phyloP scores from a whole-genome alignment of 2,888 invertebrate genomes.

The Leucophenga maculata region DNA sequence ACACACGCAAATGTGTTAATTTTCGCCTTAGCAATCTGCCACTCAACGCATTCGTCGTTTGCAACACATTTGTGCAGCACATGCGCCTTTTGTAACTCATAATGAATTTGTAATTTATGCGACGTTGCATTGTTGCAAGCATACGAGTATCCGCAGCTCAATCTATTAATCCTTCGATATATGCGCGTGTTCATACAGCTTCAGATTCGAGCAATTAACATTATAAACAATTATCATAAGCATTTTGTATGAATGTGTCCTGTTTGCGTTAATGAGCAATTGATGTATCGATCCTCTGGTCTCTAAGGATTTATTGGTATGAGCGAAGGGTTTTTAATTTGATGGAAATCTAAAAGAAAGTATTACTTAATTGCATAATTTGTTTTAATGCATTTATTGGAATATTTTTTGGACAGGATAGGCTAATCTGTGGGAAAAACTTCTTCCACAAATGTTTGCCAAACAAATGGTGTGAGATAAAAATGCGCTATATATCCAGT shows the following conservation, averaged over 20 bases:
- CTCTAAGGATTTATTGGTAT: conserved; percentile 56
- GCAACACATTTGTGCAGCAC: conserved; percentile 46
- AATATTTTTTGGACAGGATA: no score
- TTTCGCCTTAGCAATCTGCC: conserved; percentile 46
- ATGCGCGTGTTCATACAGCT: conserved; percentile 52
- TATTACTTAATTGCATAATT: no score
- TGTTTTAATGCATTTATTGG: no score
- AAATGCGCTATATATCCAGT: no score
- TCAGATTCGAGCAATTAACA: conserved; percentile 63
- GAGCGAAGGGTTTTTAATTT: conserved; percentile 32
- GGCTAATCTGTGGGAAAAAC: no score
- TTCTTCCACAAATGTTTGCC: no score
- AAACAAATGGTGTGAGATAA: no score
- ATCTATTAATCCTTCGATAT: no score
- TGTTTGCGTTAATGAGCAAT: conserved; percentile 2
- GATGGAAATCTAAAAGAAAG: no score
- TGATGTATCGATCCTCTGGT: neutral
- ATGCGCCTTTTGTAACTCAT: conserved; percentile 40
- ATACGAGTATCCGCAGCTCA: no score
- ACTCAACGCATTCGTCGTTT: conserved; percentile 33
- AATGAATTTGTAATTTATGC: conserved; percentile 58
- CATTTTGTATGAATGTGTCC: neutral
- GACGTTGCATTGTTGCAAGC: neutral
- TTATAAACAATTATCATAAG: conserved; percentile 56
- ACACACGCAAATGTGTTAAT: conserved; percentile 58